Percentiles rank a stretch among this genome's conserved stretches.
These are phyloP conservation scores for Squalus acanthias DNA, from an alignment of 2,797 vertebrate species.

Conservation along the genomic window DNA sequence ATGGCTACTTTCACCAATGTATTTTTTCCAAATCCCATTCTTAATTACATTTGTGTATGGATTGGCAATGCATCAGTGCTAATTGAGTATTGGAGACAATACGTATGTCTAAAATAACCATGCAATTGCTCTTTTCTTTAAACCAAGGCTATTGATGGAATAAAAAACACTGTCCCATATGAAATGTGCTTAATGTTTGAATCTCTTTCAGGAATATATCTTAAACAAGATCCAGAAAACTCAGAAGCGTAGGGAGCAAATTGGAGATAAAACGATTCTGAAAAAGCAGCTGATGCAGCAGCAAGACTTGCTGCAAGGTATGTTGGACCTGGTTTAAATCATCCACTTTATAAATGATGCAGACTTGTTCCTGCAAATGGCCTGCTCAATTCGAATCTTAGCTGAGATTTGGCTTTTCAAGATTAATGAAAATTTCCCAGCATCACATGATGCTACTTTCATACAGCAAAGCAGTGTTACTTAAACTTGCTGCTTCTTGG, in stretches of 20 bases:
- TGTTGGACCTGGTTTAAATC: background rate
- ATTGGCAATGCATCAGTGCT: background rate
- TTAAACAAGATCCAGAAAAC: conserved; percentile 65
- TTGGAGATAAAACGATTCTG: conserved; percentile 8
- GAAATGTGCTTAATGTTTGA: background rate
- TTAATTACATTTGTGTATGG: background rate
- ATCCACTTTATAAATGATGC: background rate
- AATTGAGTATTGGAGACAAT: background rate
- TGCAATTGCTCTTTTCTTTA: background rate
- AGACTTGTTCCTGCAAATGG: background rate
- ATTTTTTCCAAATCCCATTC: background rate
- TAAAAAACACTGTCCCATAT: background rate
- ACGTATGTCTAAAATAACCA: background rate
- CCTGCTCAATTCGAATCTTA: background rate
- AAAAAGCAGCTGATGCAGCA: conserved; percentile 33
- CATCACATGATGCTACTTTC: background rate
- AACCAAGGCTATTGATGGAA: background rate
- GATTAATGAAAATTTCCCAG: background rate
- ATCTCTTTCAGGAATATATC: conserved; percentile 56
- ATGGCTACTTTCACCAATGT: background rate
- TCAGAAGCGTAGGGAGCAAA: conserved; percentile 53
- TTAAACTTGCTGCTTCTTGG: background rate
- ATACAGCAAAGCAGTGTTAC: background rate
- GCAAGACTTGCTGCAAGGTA: conserved; percentile 26
- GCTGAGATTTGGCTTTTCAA: background rate